These are phyloP conservation scores for Myocastor coypus DNA, from an alignment of 2,113 vertebrate species.

Conservation along the genomic window DNA sequence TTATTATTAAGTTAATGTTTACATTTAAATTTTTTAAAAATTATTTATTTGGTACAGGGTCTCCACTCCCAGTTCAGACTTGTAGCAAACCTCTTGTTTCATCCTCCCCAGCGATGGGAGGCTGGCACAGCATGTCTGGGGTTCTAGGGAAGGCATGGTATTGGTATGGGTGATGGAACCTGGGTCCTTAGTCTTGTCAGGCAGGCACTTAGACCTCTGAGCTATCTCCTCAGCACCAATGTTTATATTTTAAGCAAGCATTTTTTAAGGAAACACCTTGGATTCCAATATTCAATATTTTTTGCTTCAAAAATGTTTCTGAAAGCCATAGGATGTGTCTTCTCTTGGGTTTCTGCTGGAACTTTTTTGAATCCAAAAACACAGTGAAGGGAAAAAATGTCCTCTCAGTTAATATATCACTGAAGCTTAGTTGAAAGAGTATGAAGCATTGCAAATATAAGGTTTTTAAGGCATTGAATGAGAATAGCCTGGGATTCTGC, in stretches of 20 bases:
- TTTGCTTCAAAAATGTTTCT: conserved; percentile 16
- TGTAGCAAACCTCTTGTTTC: too few relatives aligned
- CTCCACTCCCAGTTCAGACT: too few relatives aligned
- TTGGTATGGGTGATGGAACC: too few relatives aligned
- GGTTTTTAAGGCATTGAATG: not conserved
- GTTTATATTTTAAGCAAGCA: conserved; percentile 32
- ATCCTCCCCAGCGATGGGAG: too few relatives aligned
- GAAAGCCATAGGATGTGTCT: conserved; percentile 19
- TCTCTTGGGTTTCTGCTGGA: conserved; percentile 29
- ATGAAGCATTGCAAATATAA: not conserved
- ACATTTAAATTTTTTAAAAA: not conserved
- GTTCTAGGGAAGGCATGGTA: too few relatives aligned
- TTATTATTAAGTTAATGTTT: conserved; percentile 25
- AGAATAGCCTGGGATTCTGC: not conserved
- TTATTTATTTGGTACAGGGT: too few relatives aligned
- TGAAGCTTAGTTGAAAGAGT: not conserved
- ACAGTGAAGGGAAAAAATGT: conserved; percentile 55
- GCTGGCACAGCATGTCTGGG: too few relatives aligned
- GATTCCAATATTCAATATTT: not conserved
- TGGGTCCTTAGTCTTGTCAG: too few relatives aligned
- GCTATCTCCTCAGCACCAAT: not conserved
- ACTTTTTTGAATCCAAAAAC: conserved; percentile 11
- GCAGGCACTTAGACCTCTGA: too few relatives aligned
- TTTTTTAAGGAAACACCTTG: conserved; percentile 37
- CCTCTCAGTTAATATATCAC: not conserved